Evolutionary conservation across 2,113 vertebrate genomes (phyloP), one percentile per base, ranked within the genome.

Genomic region (Mirounga angustirostris): DNA sequence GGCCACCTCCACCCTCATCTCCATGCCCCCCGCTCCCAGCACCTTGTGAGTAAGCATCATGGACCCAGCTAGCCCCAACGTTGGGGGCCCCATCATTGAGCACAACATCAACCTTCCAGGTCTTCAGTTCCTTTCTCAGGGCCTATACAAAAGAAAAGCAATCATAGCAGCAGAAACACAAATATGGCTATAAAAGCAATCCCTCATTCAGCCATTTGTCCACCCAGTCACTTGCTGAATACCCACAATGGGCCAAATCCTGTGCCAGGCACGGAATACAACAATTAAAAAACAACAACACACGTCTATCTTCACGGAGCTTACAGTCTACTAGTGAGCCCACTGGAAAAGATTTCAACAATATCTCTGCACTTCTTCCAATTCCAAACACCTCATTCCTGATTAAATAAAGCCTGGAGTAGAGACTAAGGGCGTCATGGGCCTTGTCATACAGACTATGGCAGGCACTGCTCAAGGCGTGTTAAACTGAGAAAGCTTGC

Each of bases 41-140:
- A 99, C 99, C 99, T 98, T 99, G 99, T 19, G 99, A 99, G 85
- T 99, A 99, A 24, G 99, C 99, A 1, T 99, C 99, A 2, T 99
- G 99, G 88, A 99, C 98, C 99, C 99, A 99, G 98, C 99, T 99
- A 40, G 99, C 99, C 76, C 99, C 99, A 1, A 99, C 99, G 0
- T 99, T 99, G 19, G 99, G 99, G 0, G 99, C 99, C 13, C 99
- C 99, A 0, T 99, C 99, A 0, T 99, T 99, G 67, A 99, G 98
- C 74, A 99, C 99, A 71, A 99, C 99, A 0, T 99, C 99, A 87
- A 99, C 99, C 95, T 99, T 99, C 99, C 99, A 99, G 0, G 99
- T 99, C 98, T 99, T 99, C 95, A 99, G 99, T 97, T 99, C 99
- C 98, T 99, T 99, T 91, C 98, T 98, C 83, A 99, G 92, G n/a